Base-by-base conservation (phyloP, 2,888 invertebrate genomes). In the Rhingia campestris region DNA sequence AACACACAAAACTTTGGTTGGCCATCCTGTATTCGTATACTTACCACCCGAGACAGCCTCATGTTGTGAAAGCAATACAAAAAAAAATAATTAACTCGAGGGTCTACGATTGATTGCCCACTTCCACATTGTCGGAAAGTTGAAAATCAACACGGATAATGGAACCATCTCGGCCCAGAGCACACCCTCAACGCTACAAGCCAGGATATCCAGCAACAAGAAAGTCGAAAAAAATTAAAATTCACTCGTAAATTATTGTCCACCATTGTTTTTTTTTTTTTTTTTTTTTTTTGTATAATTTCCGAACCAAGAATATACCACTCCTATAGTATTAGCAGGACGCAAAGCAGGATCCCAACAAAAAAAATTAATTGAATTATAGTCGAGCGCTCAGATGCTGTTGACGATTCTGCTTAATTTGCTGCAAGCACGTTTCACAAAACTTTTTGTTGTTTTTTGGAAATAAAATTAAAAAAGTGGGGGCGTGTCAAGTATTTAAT, bases 51-150 rank as follows among this genome's bases (percentile, higher is more conserved):
- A 77, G 70, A 54, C 76, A 61, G 9, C 47, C 66, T 33, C 41
- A 39, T 45, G 51, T 45, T 49, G 33, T 45, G 59, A 73, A 7
- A 14, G 58, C 22, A 43, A 30, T 7, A 6, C 22, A 0, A n/a
- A 30, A 12, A 66, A 80, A 70, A 80, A 70, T 80, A 58, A 74
- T 74, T 80, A 80, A 80, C 74, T 75, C 59, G 63, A 51, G 59
- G 69, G 69, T 58, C 70, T 70, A 70, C 58, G 74, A 84, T 84
- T 80, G 84, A 84, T 84, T 84, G 74, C 74, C 59, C 56, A 59
- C 67, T 75, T 64, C 74, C 74, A 79, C 58, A 66, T 74, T 67
- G 7, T 49, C 64, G 63, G 49, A 1, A 53, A 51, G 61, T 56
- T 61, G 82, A 56, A 82, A 69, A 73, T 49, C 58, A 41, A 56